Evolutionary conservation across 1,140 invertebrate species (phyloP), one percentile per base, ranked within the genome.

Genomic region (Luehdorfia chinensis): DNA sequence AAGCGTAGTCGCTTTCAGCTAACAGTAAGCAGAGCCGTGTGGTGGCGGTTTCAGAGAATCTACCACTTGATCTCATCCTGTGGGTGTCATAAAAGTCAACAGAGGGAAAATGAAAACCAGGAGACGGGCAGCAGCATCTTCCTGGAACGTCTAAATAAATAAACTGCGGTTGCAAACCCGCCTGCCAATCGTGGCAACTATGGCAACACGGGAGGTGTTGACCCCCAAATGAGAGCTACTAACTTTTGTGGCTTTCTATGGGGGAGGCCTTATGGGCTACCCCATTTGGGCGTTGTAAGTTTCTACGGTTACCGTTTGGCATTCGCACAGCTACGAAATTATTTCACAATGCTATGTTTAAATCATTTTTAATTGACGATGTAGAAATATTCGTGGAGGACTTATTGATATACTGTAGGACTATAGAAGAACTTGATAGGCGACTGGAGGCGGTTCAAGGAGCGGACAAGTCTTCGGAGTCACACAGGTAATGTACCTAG

Each of bases 331-430:
- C 44, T 1, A 23, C 45, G 6, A 43, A 53, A 47, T 23, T 49
- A 2, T 59, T 54, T 54, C 43, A 54, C 12, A 25, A 28, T 12
- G 30, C 28, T 25, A 50, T 34, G 45, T 7, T 5, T 30, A 8
- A 44, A 47, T 37, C 25, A 7, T 37, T 23, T n/a, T n/a, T n/a
- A n/a, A n/a, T n/a, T n/a, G 52, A 55, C 7, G 55, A 53, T 4
- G 45, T 56, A n/a, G 44, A 55, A 9, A 47, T 32, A 16, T 63
- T 55, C 31, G 62, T 78, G 12, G 76, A 87, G 41, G 81, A 84
- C 45, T 56, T 85, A 14, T 54, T 85, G 2, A 41, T 73, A 6
- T 70, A 53, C 51, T 73, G 66, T 6, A 54, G 30, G 46, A 58
- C 41, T 13, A 44, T 37, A 19, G 15, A 44, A 25, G 58, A 69